Evolutionary conservation across 2,113 vertebrate genomes (phyloP).

Genomic region (Sturnus vulgaris): DNA sequence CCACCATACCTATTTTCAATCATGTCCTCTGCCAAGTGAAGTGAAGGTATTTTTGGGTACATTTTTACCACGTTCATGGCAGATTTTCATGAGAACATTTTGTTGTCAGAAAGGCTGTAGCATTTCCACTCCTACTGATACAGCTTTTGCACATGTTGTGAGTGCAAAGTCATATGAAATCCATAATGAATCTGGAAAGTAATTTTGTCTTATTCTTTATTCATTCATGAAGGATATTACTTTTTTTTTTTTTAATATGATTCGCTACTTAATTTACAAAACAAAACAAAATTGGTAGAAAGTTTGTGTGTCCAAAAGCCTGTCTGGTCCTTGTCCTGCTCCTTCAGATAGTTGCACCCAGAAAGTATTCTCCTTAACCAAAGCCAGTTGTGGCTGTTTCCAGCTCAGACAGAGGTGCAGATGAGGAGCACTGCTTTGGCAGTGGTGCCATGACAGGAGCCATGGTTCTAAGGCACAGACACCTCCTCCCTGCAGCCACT

Average conservation of each 20-base stretch:
- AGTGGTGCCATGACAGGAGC: background rate
- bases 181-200: background rate
- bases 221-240: background rate
- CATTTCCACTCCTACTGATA: background rate
- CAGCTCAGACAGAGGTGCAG: background rate
- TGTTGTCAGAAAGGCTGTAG: background rate
- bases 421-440: background rate
- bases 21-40: accelerated
- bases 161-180: background rate
- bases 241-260: background rate
- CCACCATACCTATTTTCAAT: background rate
- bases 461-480: accelerated
- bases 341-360: background rate
- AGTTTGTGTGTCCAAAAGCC: background rate
- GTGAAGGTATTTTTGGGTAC: background rate
- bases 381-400: background rate
- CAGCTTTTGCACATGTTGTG: background rate
- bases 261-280: background rate
- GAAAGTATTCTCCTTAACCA: background rate
- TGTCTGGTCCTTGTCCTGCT: background rate
- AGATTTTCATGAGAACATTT: background rate
- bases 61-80: background rate
- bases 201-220: background rate
- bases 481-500: too few species aligned
- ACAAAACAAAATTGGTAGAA: background rate